Conservation (phyloP, 64 coral and sea anemone genomes). For the Stichodactyla helianthus region DNA sequence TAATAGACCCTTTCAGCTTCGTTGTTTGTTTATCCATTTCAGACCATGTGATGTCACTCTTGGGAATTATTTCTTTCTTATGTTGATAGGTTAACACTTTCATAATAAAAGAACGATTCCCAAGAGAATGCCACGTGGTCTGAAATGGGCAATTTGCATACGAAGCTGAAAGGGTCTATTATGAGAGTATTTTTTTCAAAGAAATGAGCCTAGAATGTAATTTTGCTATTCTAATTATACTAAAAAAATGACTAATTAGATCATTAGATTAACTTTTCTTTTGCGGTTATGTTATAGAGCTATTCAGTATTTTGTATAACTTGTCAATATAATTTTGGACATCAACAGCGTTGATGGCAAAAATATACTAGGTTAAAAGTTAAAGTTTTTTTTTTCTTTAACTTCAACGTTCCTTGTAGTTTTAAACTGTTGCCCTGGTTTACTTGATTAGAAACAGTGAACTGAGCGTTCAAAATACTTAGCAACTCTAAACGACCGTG, state of each 20-base stretch:
- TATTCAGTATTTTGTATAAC: background rate
- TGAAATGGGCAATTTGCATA: too few species aligned
- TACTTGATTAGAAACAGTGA: slow-evolving; percentile 16
- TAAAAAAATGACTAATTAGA: background rate
- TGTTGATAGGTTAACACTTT: too few species aligned
- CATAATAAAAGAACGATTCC: too few species aligned
- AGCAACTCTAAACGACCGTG: background rate
- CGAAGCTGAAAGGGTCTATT: too few species aligned
- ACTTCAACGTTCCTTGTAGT: slow-evolving; percentile 2
- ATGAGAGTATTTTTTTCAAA: background rate
- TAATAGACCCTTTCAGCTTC: too few species aligned
- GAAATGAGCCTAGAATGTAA: background rate
- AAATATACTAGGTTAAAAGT: background rate
- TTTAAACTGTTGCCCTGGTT: slow-evolving; percentile 22
- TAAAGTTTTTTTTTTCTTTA: background rate
- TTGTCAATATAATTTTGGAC: background rate
- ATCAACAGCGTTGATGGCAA: background rate
- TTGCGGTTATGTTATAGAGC: background rate
- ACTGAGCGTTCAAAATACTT: background rate
- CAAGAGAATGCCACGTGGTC: too few species aligned
- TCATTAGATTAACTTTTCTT: background rate
- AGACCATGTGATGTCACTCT: too few species aligned
- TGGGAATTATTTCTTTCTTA: too few species aligned
- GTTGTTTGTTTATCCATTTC: too few species aligned
- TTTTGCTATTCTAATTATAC: background rate